Evolutionary conservation across 2,888 invertebrate species (phyloP), one percentile per base, ranked within the genome.

Genomic region (Timema cristinae): DNA sequence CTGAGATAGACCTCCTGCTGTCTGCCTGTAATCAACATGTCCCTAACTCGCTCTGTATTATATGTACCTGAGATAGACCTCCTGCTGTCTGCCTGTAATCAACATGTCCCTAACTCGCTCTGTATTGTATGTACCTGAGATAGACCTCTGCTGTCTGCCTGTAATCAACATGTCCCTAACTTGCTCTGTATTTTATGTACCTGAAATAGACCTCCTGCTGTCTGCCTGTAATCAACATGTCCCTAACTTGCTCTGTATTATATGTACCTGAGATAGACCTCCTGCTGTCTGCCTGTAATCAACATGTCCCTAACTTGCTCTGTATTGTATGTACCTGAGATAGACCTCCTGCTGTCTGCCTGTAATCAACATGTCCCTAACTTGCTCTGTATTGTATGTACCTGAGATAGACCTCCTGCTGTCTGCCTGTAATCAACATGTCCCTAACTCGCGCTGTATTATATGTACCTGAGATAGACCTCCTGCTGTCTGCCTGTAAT

Each of bases 1-100:
- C 89, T 86, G 1, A 87, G 82, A 74, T 85, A 86, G 69, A 89
- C 82, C 77, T 90, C 90, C 78, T 88, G 87, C 77, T 90, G 90
- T 0, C 90, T 85, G 77, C 84, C 86, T 74, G 87, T 84, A 0
- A 86, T 83, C 5, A 90, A 80, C 74, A 86, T 80, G 68, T 87
- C 85, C 77, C 86, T 16, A 13, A 16, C 32, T 13, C 75, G 84
- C 68, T 86, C 81, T n/a, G n/a, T n/a, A n/a, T n/a, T n/a, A n/a
- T n/a, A n/a, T n/a, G n/a, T 77, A 83, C 85, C 89, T 86, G 1
- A 87, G 82, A 74, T 85, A 86, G 69, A 89, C 82, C 77, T 90
- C 90, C 78, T 88, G 87, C 77, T 90, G 90, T 0, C 90, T 85
- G 77, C 84, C 86, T 74, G 87, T 84, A 0, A 86, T 83, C 5